Base-by-base conservation (phyloP, 2,113 vertebrate species). In the Ophthalmolycus amberensis region DNA sequence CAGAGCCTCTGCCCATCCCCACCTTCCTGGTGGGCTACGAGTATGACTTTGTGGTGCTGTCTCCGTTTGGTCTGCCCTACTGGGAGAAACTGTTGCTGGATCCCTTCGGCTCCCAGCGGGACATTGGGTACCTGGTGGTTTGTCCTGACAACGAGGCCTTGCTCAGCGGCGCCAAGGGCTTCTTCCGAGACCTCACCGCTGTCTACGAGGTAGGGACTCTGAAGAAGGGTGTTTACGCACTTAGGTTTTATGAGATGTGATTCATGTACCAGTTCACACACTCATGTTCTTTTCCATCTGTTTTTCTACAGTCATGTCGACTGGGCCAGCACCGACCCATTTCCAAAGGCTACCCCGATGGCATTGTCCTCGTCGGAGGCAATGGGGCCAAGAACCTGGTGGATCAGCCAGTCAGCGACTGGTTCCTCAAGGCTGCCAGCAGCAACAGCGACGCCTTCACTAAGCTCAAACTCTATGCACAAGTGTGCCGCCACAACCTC, bases 11-110 rank as follows among this genome's bases (percentile, higher is more conserved):
- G 90, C 98, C 98, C 94, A 98, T 99, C 83, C 98, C 98, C 83
- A 99, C 98, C 1, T 99, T 99, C 96, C 95, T 99, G 93, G 94
- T 99, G 94, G 97, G 98, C 48, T 97, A 97, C 1, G 98, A 99
- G 95, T 99, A 97, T 44, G 98, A 99, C 95, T 99, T 98, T 90
- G 95, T 99, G 95, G 97, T 99, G 94, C 96, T 99, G 91, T 99
- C 98, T 83, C 98, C 98, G 0, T 99, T 99, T 87, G 97, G 97
- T 16, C 94, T 99, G 91, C 98, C 98, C 18, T 98, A 99, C 65
- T 99, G 98, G 98, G 98, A 99, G 95, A 97, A 97, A 91, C 96
- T 99, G 92, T 95, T 98, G 94, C 93, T 99, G 93, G 98, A 99
- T 87, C 98, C 98, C 1, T 99, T 98, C 2, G 98, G 98, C 89